Base-by-base conservation (phyloP, 2,113 vertebrate species). In the Oncorhynchus gorbuscha region DNA sequence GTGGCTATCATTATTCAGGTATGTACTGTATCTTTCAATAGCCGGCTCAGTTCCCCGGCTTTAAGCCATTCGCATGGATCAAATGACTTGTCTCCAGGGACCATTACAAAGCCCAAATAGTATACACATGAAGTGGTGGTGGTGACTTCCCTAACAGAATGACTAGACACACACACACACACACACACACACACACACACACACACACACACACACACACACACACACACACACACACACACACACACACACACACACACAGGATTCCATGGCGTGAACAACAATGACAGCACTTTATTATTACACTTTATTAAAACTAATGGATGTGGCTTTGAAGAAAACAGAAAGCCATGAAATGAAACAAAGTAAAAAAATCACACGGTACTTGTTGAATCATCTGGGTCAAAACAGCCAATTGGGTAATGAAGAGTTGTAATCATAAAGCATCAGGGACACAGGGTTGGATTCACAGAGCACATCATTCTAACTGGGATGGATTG, bases 11-110 rank as follows among this genome's bases (percentile, higher is more conserved):
- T 64, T 13, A n/a, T 64, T 61, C 48, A 71, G 62, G 49, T 32
- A 79, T 11, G 68, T n/a, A 12, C 62, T 26, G 22, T 8, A 26
- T 28, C 61, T 35, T 13, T 55, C 45, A n/a, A 51, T 49, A 71
- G 45, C 45, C 26, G 6, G 32, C 61, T 68, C 59, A 18, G 73
- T 71, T 80, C 74, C 61, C 66, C 70, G 64, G 20, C 55, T 45
- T 26, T 71, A 67, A 51, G 45, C 13, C 7, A 64, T 30, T 7
- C 28, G 30, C 58, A 45, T 5, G 3, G 69, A 77, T 81, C 22
- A 65, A 72, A 76, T 45, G 22, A 74, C 69, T 6, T 22, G 22
- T 72, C 65, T 4, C 28, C 6, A 2, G 58, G 58, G 32, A 74
- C 13, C 49, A 13, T 68, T 69, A 61, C 22, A 24, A 69, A 74